These are phyloP conservation scores for Caenorhabditis plicata DNA, from an alignment of 2,888 invertebrate genomes.

Conservation along the genomic window DNA sequence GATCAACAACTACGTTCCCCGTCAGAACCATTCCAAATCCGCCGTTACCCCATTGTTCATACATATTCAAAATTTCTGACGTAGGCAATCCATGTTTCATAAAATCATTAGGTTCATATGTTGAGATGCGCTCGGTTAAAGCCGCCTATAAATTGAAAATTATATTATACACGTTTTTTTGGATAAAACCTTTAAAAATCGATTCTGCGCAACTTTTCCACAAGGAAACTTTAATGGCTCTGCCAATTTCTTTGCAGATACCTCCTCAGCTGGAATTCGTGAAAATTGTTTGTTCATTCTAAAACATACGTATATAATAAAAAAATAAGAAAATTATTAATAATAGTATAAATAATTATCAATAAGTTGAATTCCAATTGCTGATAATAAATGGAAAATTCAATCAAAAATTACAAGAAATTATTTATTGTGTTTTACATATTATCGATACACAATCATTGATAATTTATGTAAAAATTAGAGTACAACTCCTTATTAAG, in stretches of 20 bases:
- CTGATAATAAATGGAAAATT: too few species aligned
- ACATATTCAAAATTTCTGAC: constrained; percentile 31
- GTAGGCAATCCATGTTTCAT: constrained; percentile 43
- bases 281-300: too few species aligned
- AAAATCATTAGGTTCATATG: constrained; percentile 19
- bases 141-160: constrained; percentile 28
- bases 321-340: too few species aligned
- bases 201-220: constrained; percentile 37
- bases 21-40: constrained; percentile 50
- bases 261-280: background rate
- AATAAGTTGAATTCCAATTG: too few species aligned
- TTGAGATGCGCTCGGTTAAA: constrained; percentile 33
- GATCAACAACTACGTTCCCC: constrained; percentile 40
- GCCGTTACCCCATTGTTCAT: constrained; percentile 54
- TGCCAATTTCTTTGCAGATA: constrained; percentile 29
- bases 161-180: background rate
- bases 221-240: constrained; percentile 30
- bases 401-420: too few species aligned
- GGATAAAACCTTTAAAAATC: constrained; percentile 37
- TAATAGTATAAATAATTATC: too few species aligned
- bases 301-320: too few species aligned
- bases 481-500: too few species aligned
- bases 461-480: too few species aligned
- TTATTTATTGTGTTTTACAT: too few species aligned
- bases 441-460: too few species aligned